Conservation (phyloP, 2,888 invertebrate species). For the Itoplectis maculator region DNA sequence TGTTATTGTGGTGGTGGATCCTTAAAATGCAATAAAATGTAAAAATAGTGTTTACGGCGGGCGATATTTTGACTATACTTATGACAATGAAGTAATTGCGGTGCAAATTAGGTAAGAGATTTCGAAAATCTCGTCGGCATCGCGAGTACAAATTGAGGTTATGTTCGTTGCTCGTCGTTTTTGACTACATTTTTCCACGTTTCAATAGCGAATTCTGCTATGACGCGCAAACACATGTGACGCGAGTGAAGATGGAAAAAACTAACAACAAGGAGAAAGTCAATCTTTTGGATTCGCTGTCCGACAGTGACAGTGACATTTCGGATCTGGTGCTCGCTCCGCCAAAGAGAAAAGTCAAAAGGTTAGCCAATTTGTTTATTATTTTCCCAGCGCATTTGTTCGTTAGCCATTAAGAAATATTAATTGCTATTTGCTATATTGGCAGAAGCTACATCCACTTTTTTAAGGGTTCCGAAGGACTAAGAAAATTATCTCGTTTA, state of each 20-base stretch:
- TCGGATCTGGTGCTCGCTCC: constrained; percentile 87
- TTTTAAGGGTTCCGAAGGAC: too few species aligned
- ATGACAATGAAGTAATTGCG: background rate
- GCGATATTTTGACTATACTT: too few species aligned
- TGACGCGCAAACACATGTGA: constrained; percentile 36
- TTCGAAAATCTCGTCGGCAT: background rate
- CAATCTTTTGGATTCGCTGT: constrained; percentile 87
- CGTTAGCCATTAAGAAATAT: too few species aligned
- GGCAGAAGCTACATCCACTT: too few species aligned
- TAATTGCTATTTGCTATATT: too few species aligned
- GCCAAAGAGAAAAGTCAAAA: constrained; percentile 87
- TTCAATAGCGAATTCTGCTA: constrained; percentile 8
- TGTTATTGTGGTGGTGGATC: too few species aligned
- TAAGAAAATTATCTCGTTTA: constrained; percentile 41
- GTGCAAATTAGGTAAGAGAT: background rate
- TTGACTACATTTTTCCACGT: constrained; percentile 13
- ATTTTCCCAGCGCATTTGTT: too few species aligned
- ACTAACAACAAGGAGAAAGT: constrained; percentile 87
- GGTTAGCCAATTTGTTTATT: constrained; percentile 81
- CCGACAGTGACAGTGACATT: constrained; percentile 87
- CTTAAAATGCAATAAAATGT: background rate
- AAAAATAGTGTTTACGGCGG: background rate
- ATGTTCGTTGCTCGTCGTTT: constrained; percentile 28
- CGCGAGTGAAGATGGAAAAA: constrained; percentile 77
- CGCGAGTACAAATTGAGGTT: constrained; percentile 23